phyloP scores from a whole-genome alignment of 1,140 invertebrate species.

The Drosophila mojavensis region DNA sequence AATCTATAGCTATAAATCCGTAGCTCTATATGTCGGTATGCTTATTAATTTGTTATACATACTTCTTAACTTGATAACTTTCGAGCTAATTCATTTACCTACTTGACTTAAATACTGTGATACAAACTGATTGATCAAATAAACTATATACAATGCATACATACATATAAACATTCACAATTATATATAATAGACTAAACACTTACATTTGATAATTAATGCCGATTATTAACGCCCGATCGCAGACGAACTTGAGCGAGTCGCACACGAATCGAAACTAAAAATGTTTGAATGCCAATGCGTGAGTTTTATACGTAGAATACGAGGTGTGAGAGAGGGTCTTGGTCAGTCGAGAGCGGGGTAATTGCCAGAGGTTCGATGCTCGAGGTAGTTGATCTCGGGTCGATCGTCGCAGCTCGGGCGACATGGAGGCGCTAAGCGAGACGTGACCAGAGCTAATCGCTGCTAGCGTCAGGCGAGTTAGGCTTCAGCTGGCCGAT shows the following conservation, averaged over 20 bases:
- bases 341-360: background rate
- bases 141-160: too few relatives aligned
- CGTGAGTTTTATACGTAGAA: constrained; percentile 59
- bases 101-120: too few relatives aligned
- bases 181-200: too few relatives aligned
- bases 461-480: constrained; percentile 27
- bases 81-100: too few relatives aligned
- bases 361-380: constrained; percentile 23
- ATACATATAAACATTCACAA: too few relatives aligned
- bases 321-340: background rate
- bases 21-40: too few relatives aligned
- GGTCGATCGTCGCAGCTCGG: background rate
- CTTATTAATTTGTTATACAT: too few relatives aligned
- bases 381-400: constrained; percentile 10
- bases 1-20: too few relatives aligned
- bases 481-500: constrained; percentile 39
- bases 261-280: constrained; percentile 61
- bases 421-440: constrained; percentile 5
- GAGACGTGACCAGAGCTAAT: constrained; percentile 48
- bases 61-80: too few relatives aligned
- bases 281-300: constrained; percentile 56
- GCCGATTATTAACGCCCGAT: constrained; percentile 12
- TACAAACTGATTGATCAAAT: too few relatives aligned
- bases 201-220: constrained; percentile 20
- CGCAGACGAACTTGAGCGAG: constrained; percentile 51